Evolutionary conservation across 2,888 invertebrate genomes (phyloP).

Genomic region (Trachelus tabidus): DNA sequence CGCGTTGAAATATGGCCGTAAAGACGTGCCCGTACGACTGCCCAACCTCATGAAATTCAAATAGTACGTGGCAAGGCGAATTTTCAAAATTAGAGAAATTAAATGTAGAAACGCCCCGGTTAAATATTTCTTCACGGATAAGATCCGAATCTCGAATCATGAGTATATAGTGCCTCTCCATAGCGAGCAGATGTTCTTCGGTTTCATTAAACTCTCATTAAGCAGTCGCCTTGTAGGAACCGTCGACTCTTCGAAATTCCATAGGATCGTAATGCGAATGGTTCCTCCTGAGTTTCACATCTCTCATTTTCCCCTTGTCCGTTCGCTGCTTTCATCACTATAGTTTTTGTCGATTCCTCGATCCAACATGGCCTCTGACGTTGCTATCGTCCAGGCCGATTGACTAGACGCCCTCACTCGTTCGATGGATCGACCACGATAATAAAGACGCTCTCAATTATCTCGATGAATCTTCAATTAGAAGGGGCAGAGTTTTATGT

Average conservation of each 20-base stretch:
- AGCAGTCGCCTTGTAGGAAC: slow-evolving; percentile 29
- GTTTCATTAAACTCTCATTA: slow-evolving; percentile 60
- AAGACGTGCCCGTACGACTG: not conserved
- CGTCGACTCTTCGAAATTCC: not conserved
- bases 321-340: not conserved
- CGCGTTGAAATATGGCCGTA: not conserved
- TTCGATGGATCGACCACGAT: slow-evolving; percentile 17
- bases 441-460: slow-evolving; percentile 49
- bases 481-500: slow-evolving; percentile 39
- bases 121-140: not conserved
- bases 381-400: not conserved
- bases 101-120: not conserved
- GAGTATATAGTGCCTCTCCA: not conserved
- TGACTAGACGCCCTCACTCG: not conserved
- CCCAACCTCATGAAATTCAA: not conserved
- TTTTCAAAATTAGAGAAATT: not conserved
- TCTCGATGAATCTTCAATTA: slow-evolving; percentile 55
- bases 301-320: not conserved
- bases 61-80: not conserved
- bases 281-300: not conserved
- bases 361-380: not conserved
- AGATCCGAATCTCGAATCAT: not conserved
- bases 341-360: not conserved
- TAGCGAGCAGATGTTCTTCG: slow-evolving; percentile 43
- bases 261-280: not conserved